Evolutionary conservation across 2,113 vertebrate genomes (phyloP), one percentile per base, ranked within the genome.

Genomic region (Glaucomys volans): DNA sequence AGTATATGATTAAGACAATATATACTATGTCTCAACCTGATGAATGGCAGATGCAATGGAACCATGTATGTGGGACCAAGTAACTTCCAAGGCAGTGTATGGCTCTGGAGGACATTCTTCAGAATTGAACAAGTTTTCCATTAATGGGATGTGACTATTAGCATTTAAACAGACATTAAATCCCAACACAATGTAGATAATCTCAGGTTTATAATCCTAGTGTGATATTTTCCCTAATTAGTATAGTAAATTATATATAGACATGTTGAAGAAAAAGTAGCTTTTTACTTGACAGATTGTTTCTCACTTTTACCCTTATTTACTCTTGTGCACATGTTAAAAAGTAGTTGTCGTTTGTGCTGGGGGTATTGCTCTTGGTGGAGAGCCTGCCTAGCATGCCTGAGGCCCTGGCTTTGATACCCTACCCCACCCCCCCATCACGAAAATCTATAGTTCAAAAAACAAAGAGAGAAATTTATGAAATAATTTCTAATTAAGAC

Each of bases 401-500:
- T 62, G 59, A 62, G 9, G 59, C 26, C 59, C 59, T 62, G 59
- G 59, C 59, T 62, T 62, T 28, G 26, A 62, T 62, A 47, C 24
- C 24, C 59, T 26, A 62, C 8, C 24, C 59, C 59, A 7, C 54
- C 20, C 20, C 20, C 54, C 50, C 11, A 50, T 18, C 54, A 57
- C 44, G 13, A 52, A 16, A 62, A 80, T 37, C 4, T 90, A 26
- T 62, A 87, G 84, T 88, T 95, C 30, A 90, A 92, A 81, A 92
- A 72, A 67, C 24, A 75, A 90, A 52, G 95, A 95, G n/a, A 2
- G 74, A 94, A 87, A 87, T 18, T 67, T 57, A 69, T 87, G 42
- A 94, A 95, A 66, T 75, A 93, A 72, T 82, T 94, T 93, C 42
- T 91, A 87, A 95, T 14, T 90, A 35, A 91, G 24, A 86, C 4